phyloP scores from a whole-genome alignment of 1,140 invertebrate genomes.

The Hermatobates lingyangjiaoensis region DNA sequence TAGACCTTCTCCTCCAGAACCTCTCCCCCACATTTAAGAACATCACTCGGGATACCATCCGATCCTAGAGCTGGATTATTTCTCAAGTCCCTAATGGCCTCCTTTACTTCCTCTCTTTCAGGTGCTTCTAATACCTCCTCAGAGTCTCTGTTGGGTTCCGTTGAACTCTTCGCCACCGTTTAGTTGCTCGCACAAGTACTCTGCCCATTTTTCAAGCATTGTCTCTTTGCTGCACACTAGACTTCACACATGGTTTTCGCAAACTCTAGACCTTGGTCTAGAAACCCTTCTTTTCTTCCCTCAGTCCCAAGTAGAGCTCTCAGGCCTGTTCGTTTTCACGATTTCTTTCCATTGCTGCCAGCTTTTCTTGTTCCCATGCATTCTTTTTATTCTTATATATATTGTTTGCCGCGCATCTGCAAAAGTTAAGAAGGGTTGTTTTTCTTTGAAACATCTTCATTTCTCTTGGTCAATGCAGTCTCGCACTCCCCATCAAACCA shows the following conservation, averaged over 20 bases:
- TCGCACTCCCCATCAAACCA: neutral
- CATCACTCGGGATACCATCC: slow-evolving; percentile 17
- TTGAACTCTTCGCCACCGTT: neutral
- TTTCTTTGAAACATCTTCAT: neutral
- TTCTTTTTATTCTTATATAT: slow-evolving; percentile 11
- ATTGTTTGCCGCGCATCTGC: slow-evolving; percentile 5
- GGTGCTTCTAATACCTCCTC: neutral
- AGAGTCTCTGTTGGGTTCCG: neutral
- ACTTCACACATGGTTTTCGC: neutral
- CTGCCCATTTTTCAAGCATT: slow-evolving; percentile 5
- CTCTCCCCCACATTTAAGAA: slow-evolving; percentile 13
- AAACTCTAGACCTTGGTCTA: slow-evolving; percentile 3
- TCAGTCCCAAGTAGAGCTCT: slow-evolving; percentile 7
- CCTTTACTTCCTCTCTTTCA: slow-evolving; percentile 4
- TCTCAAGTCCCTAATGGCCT: slow-evolving; percentile 11
- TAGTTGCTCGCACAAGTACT: slow-evolving; percentile 8
- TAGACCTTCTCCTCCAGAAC: slow-evolving; percentile 12
- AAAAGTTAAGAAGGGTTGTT: neutral
- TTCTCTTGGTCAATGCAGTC: neutral
- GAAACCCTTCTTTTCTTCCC: slow-evolving; percentile 6
- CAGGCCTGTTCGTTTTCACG: neutral
- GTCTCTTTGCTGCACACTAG: neutral
- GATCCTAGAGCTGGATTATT: slow-evolving; percentile 16
- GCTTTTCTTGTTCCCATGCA: slow-evolving; percentile 1
- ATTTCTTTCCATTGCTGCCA: slow-evolving; percentile 7